phyloP scores from a whole-genome alignment of 2,113 vertebrate species.

The Puffinus mauretanicus region DNA sequence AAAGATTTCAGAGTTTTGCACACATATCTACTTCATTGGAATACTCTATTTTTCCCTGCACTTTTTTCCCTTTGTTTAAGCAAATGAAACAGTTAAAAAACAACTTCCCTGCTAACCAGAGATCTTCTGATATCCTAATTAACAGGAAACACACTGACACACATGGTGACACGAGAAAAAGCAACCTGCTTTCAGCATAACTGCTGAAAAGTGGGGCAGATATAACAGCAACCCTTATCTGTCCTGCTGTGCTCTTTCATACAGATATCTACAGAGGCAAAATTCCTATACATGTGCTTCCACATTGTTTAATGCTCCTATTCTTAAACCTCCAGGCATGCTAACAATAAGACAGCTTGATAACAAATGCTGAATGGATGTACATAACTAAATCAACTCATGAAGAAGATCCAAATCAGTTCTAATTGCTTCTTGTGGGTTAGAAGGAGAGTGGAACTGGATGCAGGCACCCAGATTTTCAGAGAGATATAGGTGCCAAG shows the following conservation, averaged over 20 bases:
- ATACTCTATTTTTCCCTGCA: neutral
- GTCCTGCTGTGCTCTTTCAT: neutral
- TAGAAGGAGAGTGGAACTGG: neutral
- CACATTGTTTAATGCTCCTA: neutral
- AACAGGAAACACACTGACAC: neutral
- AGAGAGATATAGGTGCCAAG: neutral
- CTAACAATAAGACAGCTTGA: neutral
- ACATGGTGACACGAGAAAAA: neutral
- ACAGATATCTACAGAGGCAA: neutral
- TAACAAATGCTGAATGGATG: neutral
- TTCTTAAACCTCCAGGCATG: neutral
- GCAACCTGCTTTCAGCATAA: neutral
- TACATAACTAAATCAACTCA: neutral
- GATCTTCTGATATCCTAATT: neutral
- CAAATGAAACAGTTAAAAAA: neutral
- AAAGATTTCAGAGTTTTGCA: neutral
- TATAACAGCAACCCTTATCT: neutral
- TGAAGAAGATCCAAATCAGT: neutral
- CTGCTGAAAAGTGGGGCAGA: neutral
- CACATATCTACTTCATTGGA: neutral
- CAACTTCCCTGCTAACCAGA: neutral
- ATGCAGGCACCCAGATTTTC: neutral
- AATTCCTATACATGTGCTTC: neutral
- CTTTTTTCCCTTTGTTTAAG: neutral
- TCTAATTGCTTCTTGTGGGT: neutral